Evolutionary conservation across 2,797 vertebrate species (phyloP), one percentile per base, ranked within the genome.

Genomic region (Chrysocyon brachyurus): DNA sequence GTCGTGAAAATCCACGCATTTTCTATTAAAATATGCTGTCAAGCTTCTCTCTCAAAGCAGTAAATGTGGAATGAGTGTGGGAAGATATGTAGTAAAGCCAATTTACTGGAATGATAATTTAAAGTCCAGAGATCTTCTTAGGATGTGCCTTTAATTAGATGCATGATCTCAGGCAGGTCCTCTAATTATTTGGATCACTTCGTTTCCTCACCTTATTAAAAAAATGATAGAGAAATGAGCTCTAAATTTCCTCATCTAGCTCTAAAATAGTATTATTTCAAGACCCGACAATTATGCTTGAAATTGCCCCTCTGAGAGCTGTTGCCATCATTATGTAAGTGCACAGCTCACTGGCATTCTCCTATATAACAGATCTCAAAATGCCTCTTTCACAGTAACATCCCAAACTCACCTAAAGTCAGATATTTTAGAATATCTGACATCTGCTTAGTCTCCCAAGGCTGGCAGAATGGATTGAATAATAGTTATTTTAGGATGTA

Each of bases 401-500:
- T 96, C 95, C 83, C 63, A 94, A 95, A 86, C 90, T 97, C 93
- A 97, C 97, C 98, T 97, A 96, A 97, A 97, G 96, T 96, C 96
- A 97, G 95, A 97, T 97, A 97, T 98, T 98, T 97, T 97, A 96
- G 86, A 97, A 92, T 96, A 96, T 96, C 92, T 98, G 96, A 97
- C 96, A 97, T 97, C 94, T 98, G 97, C 78, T 98, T 97, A 94
- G 94, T 91, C 88, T 97, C 92, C 85, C 59, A 95, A 97, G 83
- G 79, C 90, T 96, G 78, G 88, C 17, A 28, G 75, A 96, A 92
- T 96, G 92, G 63, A 96, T 96, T 96, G 83, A 97, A 97, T 97
- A 97, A 97, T 97, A 97, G 94, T 96, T 98, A 97, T 97, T 98
- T 98, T 97, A 96, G 95, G 95, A 96, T 96, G 66, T 66, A 97